Percentiles rank a stretch among this genome's conserved stretches.
Conservation (phyloP, 2,113 vertebrate species). For the Zosterops borbonicus region DNA sequence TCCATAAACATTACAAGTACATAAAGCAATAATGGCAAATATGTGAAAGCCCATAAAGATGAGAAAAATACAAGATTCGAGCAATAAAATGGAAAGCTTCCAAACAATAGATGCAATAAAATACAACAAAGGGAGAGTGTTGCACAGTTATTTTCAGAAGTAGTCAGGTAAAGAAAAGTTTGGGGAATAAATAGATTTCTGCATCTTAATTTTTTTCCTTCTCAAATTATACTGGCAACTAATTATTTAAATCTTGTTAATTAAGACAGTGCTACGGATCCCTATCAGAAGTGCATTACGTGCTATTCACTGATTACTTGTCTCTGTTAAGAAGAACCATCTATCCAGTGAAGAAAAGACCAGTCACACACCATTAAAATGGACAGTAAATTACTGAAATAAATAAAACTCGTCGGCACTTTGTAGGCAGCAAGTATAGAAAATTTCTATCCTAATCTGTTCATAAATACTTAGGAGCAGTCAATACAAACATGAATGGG, state of each 20-base stretch:
- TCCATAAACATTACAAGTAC: neutral
- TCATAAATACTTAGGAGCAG: neutral
- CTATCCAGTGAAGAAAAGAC: neutral
- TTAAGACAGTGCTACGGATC: neutral
- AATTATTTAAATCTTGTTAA: neutral
- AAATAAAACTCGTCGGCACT: neutral
- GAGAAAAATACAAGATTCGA: constrained; percentile 13
- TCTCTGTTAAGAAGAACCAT: neutral
- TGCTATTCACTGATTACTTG: neutral
- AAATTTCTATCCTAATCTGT: neutral
- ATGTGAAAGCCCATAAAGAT: neutral
- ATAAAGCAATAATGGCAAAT: constrained; percentile 26
- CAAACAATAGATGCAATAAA: neutral
- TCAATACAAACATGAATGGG: constrained; percentile 2
- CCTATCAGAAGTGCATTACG: neutral
- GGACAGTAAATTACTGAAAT: neutral
- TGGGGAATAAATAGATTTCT: neutral
- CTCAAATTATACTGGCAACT: neutral
- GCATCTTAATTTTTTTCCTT: neutral
- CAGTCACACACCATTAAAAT: neutral
- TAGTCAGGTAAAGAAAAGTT: neutral
- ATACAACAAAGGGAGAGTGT: neutral
- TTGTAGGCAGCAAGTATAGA: neutral
- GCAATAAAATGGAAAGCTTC: neutral
- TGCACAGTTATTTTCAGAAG: neutral